Conservation (phyloP, 2,888 invertebrate genomes). For the Athetis lepigone region DNA sequence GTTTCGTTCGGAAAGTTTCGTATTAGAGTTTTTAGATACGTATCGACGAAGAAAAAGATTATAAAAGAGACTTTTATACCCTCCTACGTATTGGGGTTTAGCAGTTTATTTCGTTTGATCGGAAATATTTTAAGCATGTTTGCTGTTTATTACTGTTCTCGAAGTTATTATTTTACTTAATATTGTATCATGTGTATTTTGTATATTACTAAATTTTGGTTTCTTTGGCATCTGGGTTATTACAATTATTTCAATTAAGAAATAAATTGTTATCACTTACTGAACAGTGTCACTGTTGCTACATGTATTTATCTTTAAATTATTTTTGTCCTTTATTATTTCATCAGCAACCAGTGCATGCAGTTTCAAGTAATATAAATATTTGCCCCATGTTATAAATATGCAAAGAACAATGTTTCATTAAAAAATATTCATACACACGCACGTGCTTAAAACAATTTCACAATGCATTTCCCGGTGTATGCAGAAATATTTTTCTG, state of each 20-base stretch:
- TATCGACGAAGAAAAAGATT: constrained; percentile 13
- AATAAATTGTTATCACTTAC: too few relatives aligned
- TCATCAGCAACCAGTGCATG: background rate
- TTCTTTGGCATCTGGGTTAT: too few relatives aligned
- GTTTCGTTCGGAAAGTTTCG: constrained; percentile 29
- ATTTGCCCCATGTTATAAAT: constrained; percentile 13
- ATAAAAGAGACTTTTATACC: constrained; percentile 9
- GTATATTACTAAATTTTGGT: too few relatives aligned
- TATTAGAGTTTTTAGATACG: constrained; percentile 22
- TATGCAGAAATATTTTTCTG: constrained; percentile 33
- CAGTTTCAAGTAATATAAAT: constrained; percentile 10
- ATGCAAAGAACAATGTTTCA: constrained; percentile 37
- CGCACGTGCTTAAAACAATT: constrained; percentile 39
- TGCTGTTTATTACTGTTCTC: background rate
- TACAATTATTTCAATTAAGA: background rate
- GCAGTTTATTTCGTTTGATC: background rate
- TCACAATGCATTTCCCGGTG: constrained; percentile 20
- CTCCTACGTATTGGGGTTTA: background rate
- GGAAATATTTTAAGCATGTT: background rate
- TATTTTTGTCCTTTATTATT: background rate
- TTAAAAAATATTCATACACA: constrained; percentile 44
- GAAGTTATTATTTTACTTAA: too few relatives aligned
- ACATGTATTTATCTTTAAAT: background rate
- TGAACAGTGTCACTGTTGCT: background rate
- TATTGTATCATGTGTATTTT: too few relatives aligned